Percentiles rank a stretch among this genome's conserved stretches.
Evolutionary conservation across 2,888 invertebrate species (phyloP).

Genomic region (Lordiphosa fenestrarum): DNA sequence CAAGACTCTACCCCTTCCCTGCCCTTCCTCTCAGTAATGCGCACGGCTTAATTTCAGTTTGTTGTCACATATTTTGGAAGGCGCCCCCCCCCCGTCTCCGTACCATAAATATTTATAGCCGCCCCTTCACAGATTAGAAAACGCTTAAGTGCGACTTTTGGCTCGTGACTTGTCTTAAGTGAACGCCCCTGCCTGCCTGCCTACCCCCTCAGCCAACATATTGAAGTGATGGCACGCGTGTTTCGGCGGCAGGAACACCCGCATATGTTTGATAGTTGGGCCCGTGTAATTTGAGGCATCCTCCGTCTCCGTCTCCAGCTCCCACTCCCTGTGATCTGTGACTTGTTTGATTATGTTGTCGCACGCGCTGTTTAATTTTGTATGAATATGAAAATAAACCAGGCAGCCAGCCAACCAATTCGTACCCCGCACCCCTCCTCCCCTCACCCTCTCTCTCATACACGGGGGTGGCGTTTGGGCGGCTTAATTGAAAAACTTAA

Average conservation of each 20-base stretch:
- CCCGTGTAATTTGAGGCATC: constrained; percentile 67
- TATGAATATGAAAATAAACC: constrained; percentile 69
- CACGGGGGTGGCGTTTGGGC: constrained; percentile 29
- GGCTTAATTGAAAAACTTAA: constrained; percentile 77
- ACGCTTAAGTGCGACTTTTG: constrained; percentile 76
- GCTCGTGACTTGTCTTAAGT: constrained; percentile 77
- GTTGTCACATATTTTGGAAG: constrained; percentile 65
- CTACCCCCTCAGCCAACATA: neutral
- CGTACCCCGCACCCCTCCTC: neutral
- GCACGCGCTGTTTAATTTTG: constrained; percentile 77
- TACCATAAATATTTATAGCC: constrained; percentile 64
- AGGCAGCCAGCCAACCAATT: constrained; percentile 1
- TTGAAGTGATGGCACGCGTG: constrained; percentile 49
- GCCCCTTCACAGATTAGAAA: constrained; percentile 66
- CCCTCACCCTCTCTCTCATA: neutral
- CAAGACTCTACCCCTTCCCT: constrained; percentile 1
- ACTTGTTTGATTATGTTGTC: constrained; percentile 78
- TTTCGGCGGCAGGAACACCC: constrained; percentile 29
- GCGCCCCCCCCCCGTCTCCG: constrained; percentile 10
- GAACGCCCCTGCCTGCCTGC: constrained; percentile 20
- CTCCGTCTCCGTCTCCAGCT: constrained; percentile 20
- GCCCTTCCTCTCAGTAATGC: constrained; percentile 49
- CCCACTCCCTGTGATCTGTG: constrained; percentile 25
- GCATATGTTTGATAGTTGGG: constrained; percentile 64
- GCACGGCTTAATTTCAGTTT: constrained; percentile 68